Evolutionary conservation across 2,888 invertebrate genomes (phyloP), one percentile per base, ranked within the genome.

Genomic region (Atrina japonica): DNA sequence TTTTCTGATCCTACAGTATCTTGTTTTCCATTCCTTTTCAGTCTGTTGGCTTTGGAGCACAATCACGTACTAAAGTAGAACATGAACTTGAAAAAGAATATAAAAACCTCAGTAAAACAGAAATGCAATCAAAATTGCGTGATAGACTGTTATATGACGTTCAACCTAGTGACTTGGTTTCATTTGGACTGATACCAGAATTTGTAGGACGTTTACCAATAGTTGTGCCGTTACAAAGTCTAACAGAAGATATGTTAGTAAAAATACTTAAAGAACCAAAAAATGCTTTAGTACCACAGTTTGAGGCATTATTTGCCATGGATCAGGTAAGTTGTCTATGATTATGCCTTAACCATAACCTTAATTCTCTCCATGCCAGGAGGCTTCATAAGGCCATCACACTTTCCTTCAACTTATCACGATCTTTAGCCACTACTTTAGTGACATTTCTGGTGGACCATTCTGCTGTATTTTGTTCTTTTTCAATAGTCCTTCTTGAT

Each of bases 241-340:
- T 84, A 3, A 66, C 53, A 41, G 76, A 76, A 27, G 76, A 76
- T 5, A 73, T 66, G 64, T 61, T 84, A 23, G 71, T 82, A 9
- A 63, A 63, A 50, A 82, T 84, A 59, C 66, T 84, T 9, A 81
- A 73, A 16, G 81, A 84, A 64, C 82, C 84, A 18, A 68, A 81
- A 60, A 83, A 85, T 60, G 73, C 84, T 6, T 50, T 84, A 14
- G 53, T 81, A 11, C 75, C 78, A 60, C 84, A 85, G 70, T 84
- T 71, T 55, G 59, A 80, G 58, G 53, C 63, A 21, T 59, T 80
- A 16, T 82, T 84, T 49, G 61, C 47, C 1, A 49, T 82, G 52
- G 82, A 83, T 60, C 70, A 73, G 35, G 77, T 83, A 47, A 35
- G 35, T 35, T 7, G 35, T 35, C n/a, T n/a, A n/a, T n/a, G n/a